Evolutionary conservation across 2,888 invertebrate genomes (phyloP).

Genomic region (Diaphora mendica): DNA sequence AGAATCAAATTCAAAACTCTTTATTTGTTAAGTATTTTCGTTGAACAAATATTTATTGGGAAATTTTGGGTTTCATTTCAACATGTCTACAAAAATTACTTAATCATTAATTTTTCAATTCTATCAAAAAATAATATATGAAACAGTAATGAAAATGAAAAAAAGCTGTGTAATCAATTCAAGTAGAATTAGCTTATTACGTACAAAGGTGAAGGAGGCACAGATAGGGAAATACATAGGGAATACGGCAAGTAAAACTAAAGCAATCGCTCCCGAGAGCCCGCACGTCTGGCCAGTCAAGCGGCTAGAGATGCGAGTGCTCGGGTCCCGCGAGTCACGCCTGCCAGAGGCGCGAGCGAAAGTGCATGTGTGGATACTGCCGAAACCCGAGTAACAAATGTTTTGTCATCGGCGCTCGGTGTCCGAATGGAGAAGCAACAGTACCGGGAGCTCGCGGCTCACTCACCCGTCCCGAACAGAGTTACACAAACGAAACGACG

Average conservation of each 20-base stretch:
- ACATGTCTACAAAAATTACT: neutral
- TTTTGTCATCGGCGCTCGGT: constrained; percentile 60
- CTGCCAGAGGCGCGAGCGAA: constrained; percentile 77
- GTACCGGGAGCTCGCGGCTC: constrained; percentile 54
- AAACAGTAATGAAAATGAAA: neutral
- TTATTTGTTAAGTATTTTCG: neutral
- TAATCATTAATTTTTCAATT: neutral
- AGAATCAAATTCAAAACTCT: neutral
- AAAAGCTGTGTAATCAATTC: neutral
- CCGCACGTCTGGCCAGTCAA: constrained; percentile 59
- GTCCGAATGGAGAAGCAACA: constrained; percentile 51
- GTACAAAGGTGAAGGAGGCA: neutral
- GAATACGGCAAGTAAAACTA: constrained; percentile 30
- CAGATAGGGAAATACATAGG: neutral
- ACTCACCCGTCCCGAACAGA: constrained; percentile 68
- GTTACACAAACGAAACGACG: constrained; percentile 44
- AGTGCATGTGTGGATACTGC: constrained; percentile 82
- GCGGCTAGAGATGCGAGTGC: constrained; percentile 32
- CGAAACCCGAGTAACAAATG: constrained; percentile 68
- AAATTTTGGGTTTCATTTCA: too few relatives aligned
- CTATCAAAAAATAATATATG: neutral
- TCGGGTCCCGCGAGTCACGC: constrained; percentile 35
- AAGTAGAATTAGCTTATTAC: neutral
- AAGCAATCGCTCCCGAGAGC: constrained; percentile 34
- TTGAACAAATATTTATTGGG: neutral